Conservation (phyloP, 1,140 invertebrate species). For the honey bee (Apis mellifera) region Amel_HAv3.1 CM009938.2:7547001-7547500, state of each 20-base stretch:
- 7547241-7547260: background rate
- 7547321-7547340: too few species aligned
- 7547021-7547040: conserved; percentile 32
- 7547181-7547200: background rate
- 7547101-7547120: conserved; percentile 14
- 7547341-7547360: too few species aligned
- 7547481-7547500: conserved; percentile 86
- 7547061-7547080: conserved; percentile 5
- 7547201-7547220: background rate
- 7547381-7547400: conserved; percentile 51
- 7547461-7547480: conserved; percentile 95
- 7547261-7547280: background rate
- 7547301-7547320: too few species aligned
- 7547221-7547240: background rate
- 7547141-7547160: background rate
- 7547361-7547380: too few species aligned
- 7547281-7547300: background rate
- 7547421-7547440: conserved; percentile 93
- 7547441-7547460: conserved; percentile 90
- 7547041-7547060: background rate
- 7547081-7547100: conserved; percentile 5
- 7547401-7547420: conserved; percentile 90
- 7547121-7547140: conserved; percentile 21
- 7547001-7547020: background rate
- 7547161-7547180: conserved; percentile 9